Conservation (phyloP, 92 coral and sea anemone genomes). For the Phenganax subtilis region DNA sequence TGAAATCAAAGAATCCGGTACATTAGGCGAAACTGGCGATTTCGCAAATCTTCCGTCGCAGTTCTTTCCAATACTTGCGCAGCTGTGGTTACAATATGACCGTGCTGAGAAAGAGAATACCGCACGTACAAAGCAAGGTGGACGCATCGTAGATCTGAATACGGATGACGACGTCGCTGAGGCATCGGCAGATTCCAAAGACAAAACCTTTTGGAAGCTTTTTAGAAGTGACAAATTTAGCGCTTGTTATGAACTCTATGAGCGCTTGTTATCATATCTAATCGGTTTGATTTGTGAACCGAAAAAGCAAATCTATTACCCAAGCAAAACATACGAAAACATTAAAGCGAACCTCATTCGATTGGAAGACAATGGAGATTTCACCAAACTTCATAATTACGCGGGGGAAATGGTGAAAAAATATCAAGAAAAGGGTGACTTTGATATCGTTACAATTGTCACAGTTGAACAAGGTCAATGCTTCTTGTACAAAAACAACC, state of each 20-base stretch:
- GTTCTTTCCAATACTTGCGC: neutral
- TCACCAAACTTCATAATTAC: neutral
- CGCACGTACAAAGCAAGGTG: neutral
- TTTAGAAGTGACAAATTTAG: neutral
- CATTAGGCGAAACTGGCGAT: neutral
- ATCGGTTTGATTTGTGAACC: neutral
- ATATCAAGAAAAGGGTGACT: constrained; percentile 3
- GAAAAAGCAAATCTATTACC: neutral
- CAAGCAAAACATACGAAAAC: constrained; percentile 8
- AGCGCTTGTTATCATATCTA: neutral
- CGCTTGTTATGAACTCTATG: neutral
- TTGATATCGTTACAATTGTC: constrained; percentile 2
- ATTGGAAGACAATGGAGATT: constrained; percentile 15
- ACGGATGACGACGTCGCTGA: neutral
- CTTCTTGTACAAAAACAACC: neutral
- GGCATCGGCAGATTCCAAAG: neutral
- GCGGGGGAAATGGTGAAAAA: neutral
- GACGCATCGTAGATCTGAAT: neutral
- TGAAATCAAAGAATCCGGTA: neutral
- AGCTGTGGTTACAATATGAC: neutral
- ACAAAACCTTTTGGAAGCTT: neutral
- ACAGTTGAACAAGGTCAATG: constrained; percentile 1
- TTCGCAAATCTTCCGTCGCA: neutral
- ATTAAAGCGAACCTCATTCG: neutral
- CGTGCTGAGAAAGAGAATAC: neutral